Evolutionary conservation across 2,888 invertebrate genomes (phyloP), one percentile per base, ranked within the genome.

Genomic region (Nysson spinosus): DNA sequence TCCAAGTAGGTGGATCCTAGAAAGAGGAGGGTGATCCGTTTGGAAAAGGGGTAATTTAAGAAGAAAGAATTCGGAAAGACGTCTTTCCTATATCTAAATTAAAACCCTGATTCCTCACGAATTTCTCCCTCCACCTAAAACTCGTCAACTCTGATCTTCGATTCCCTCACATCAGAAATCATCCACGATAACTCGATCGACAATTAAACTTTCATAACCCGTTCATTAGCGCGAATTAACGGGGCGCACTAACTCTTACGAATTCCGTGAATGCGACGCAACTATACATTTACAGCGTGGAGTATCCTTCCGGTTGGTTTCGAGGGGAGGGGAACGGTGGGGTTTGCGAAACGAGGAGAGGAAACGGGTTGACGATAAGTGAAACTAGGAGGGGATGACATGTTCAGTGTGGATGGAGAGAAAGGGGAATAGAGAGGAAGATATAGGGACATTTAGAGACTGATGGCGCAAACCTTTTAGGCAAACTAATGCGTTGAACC

Each of bases 381-480:
- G 60, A 50, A 55, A 55, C 57, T 52, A 43, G 57, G 43, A 66
- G 57, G 54, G 14, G 12, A 34, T 16, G 55, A 49, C 40, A 22
- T 54, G 22, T 19, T 50, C 16, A 20, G 40, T 19, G 28, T 12
- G 22, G 30, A 34, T 30, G 24, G 16, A 55, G 51, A 19, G 47
- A 19, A 11, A 16, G 7, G 34, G 22, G 26, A 39, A 55, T n/a
- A 11, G 16, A 37, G 35, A 56, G 50, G 51, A 65, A 61, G 66
- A 65, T 72, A 63, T 52, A 70, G 67, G 75, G 75, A 75, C 75
- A 72, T 81, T 76, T 68, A 74, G 79, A 81, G 82, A 83, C 78
- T 82, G 83, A 85, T 84, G 84, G 84, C 73, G 65, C 79, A 84
- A 84, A 83, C 83, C 84, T 85, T 85, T 85, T 85, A 85, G 83